Evolutionary conservation across 92 coral and sea anemone species (phyloP), one percentile per base, ranked within the genome.

Genomic region (Zoanthus sansibaricus): DNA sequence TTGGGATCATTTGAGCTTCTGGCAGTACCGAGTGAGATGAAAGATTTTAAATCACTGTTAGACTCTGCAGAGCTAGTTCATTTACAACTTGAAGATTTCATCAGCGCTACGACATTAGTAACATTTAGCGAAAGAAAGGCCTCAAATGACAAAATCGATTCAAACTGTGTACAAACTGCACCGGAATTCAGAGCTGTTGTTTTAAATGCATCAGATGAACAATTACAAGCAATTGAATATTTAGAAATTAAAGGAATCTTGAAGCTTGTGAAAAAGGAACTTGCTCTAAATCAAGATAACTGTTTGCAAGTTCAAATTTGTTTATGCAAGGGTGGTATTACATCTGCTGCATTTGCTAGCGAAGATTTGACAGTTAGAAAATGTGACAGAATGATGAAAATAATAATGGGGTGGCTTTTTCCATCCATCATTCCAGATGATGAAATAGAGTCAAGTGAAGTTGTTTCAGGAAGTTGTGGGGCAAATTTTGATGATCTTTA

Each of bases 331-430:
- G 62, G 82, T 25, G 98, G 92, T 18, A 75, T 97, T 49, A 92
- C 95, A 21, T 83, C 82, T 12, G n/a, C 92, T 68, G 31, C 86
- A 56, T 87, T 92, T 78, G 87, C 98, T 18, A 95, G 98, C 64
- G 89, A 86, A 54, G 97, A 93, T 49, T 86, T 92, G 32, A 83
- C 73, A 2, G 8, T 90, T 32, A 87, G 93, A 78, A 89, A 83
- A 87, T 84, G 67, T 72, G 98, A 95, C 82, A 92, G 84, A 86
- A 74, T 95, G 93, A 79, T 94, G 75, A 89, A 95, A 47, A 48
- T 78, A 1, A 14, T 97, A 32, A 91, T 97, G 96, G 58, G 69
- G 47, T 94, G 95, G 96, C 91, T 97, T 61, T 90, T 71, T 83
- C 30, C 87, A 16, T 12, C 67, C 32, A 61, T 73, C n/a, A 20